Evolutionary conservation across 2,888 invertebrate genomes (phyloP).

Genomic region (Drosophila nigritarsus): DNA sequence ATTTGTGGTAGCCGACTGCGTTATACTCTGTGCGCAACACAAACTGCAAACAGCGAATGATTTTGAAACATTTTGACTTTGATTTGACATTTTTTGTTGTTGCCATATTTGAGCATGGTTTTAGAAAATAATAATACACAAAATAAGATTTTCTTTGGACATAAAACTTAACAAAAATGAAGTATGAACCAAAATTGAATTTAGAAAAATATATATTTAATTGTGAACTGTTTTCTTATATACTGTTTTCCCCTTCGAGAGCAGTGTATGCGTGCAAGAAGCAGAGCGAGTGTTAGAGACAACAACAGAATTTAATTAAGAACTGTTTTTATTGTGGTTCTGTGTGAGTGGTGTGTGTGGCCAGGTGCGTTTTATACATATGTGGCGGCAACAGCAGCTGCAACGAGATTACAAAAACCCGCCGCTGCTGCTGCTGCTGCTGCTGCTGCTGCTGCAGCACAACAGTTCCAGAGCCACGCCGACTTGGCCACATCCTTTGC

Average conservation of each 20-base stretch:
- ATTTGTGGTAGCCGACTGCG: neutral
- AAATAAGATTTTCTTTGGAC: neutral
- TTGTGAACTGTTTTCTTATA: neutral
- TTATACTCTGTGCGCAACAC: neutral
- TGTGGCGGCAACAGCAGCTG: slow-evolving; percentile 42
- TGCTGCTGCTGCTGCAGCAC: slow-evolving; percentile 3
- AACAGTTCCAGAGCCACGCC: slow-evolving; percentile 19
- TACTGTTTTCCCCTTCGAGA: too few species aligned
- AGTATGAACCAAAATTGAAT: neutral
- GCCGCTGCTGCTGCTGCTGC: neutral
- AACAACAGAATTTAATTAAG: slow-evolving; percentile 54
- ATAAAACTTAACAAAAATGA: neutral
- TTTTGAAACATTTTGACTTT: neutral
- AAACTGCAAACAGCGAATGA: neutral
- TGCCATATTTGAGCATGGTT: too few species aligned
- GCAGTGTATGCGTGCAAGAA: neutral
- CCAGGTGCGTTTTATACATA: slow-evolving; percentile 49
- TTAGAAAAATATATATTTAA: neutral
- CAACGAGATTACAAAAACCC: slow-evolving; percentile 37
- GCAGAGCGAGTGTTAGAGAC: neutral
- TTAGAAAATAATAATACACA: neutral
- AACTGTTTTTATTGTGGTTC: slow-evolving; percentile 13
- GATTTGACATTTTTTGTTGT: too few species aligned
- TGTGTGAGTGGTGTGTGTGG: slow-evolving; percentile 22
- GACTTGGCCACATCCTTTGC: slow-evolving; percentile 69